Evolutionary conservation across 2,888 invertebrate species (phyloP).

Genomic region (Hyppa rectilinea): DNA sequence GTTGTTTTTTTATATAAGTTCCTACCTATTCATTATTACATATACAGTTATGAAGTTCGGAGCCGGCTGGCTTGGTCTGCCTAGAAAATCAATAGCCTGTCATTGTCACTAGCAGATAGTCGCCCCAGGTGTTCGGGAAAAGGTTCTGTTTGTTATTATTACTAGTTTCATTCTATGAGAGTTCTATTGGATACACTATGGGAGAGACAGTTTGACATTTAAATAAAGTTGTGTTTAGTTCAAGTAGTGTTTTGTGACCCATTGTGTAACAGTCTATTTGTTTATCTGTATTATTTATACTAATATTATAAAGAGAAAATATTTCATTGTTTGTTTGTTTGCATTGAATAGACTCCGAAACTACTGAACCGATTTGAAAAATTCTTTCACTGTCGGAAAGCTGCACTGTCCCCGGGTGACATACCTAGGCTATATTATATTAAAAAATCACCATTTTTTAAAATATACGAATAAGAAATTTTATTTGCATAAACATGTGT

Average conservation of each 20-base stretch:
- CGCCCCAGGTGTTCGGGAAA: conserved; percentile 18
- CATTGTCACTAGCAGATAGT: conserved; percentile 34
- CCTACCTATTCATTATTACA: no score
- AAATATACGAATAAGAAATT: no score
- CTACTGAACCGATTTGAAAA: no score
- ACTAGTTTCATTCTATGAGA: neutral
- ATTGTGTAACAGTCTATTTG: neutral
- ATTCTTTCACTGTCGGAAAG: no score
- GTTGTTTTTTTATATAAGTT: no score
- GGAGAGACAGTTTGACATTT: conserved; percentile 33
- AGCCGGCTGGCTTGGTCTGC: neutral
- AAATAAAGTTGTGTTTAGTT: conserved; percentile 12
- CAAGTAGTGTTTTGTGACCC: neutral
- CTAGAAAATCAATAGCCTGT: conserved; percentile 21
- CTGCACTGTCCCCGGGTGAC: no score
- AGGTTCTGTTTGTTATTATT: conserved; percentile 4
- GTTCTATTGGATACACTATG: conserved; percentile 11
- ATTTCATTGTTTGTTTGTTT: no score
- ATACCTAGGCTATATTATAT: no score
- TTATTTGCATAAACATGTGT: no score
- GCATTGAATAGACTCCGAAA: no score
- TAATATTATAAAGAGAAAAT: no score
- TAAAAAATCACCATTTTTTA: no score
- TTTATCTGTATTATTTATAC: neutral
- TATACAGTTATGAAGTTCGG: neutral